Base-by-base conservation (phyloP, 2,888 invertebrate species). In the Trissoscelio sp. region DNA sequence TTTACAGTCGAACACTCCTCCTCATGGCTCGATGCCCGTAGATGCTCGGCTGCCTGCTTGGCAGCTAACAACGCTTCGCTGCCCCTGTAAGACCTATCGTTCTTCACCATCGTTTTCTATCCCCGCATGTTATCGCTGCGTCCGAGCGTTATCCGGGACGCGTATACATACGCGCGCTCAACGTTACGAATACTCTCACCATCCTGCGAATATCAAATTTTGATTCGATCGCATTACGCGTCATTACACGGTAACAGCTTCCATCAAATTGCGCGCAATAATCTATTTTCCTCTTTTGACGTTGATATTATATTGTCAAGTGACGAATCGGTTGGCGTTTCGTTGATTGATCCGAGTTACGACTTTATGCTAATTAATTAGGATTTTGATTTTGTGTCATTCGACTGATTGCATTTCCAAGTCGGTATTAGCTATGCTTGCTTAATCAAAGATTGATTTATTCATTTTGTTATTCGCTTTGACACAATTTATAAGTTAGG, bases 1-100 rank as follows among this genome's bases (percentile, higher is more conserved):
- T 89, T 90, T 83, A 89, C 89, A 88, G 88, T 88, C 84, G 87
- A 88, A 82, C 85, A 86, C 84, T 85, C 84, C 83, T 83, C 81
- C 86, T 86, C 86, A 89, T 87, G 88, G 88, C 86, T 88, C 87
- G 86, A 80, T 87, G 88, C 83, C 81, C 82, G 83, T 83, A 85
- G 86, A 89, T 87, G 85, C 83, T 83, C 81, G 79, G 77, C 69
- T 80, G 80, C 79, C 67, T 74, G 80, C 74, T 81, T 82, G 83
- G 66, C 69, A 75, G 75, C 81, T 74, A 57, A 66, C 83, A 82
- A 85, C 84, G 86, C 86, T 86, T 84, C 83, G 78, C 51, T 85
- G 82, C 79, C 51, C 62, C 70, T 72, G 66, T 64, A 83, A 85
- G 82, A 85, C 78, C 84, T 83, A 80, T 82, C 81, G 39, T 64